These are phyloP conservation scores for Euplagia quadripunctaria DNA, from an alignment of 2,888 invertebrate genomes.

Conservation along the genomic window DNA sequence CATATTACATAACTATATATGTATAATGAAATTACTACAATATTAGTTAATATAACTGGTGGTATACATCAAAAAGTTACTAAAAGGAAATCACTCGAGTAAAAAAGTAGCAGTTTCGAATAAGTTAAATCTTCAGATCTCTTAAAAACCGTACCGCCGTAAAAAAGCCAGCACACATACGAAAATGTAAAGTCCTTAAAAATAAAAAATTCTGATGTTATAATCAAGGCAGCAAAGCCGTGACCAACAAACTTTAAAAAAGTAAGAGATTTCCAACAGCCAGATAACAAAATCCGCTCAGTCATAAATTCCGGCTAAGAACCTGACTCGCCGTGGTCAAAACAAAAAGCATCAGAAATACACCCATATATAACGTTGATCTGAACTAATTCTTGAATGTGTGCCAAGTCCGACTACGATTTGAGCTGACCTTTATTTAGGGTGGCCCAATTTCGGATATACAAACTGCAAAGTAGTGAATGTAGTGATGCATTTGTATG, in stretches of 20 bases:
- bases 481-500: slow-evolving; percentile 30
- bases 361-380: slow-evolving; percentile 50
- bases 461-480: slow-evolving; percentile 50
- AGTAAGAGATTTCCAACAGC: slow-evolving; percentile 7
- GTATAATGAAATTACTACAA: too few relatives aligned
- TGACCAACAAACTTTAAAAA: slow-evolving; percentile 5
- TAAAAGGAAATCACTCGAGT: too few relatives aligned
- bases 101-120: too few relatives aligned
- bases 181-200: background rate
- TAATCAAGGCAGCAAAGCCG: too few relatives aligned
- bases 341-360: slow-evolving; percentile 46
- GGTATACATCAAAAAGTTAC: too few relatives aligned
- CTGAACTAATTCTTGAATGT: slow-evolving; percentile 65
- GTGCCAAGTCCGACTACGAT: slow-evolving; percentile 62
- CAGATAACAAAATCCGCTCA: slow-evolving; percentile 31
- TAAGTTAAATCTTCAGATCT: background rate
- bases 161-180: background rate
- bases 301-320: slow-evolving; percentile 48
- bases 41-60: too few relatives aligned
- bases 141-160: background rate
- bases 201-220: background rate
- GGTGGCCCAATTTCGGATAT: slow-evolving; percentile 53
- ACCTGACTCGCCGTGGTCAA: slow-evolving; percentile 23
- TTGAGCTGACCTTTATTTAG: slow-evolving; percentile 59
- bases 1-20: too few relatives aligned